Base-by-base conservation (phyloP, 2,797 vertebrate species). In the Odontamblyopus lacepedii region DNA sequence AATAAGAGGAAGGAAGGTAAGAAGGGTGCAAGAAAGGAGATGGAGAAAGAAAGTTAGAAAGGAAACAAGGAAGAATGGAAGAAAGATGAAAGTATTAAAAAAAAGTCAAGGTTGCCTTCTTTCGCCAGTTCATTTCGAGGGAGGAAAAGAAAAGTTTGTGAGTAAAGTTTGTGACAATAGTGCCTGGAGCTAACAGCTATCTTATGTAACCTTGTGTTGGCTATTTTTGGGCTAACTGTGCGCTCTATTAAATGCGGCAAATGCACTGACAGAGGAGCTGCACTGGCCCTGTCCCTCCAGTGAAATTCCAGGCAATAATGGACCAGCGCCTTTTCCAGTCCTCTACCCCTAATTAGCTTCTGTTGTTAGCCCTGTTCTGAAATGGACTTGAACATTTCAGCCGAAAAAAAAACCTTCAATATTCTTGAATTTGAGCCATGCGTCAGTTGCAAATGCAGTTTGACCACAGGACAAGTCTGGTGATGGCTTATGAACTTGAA, bases 91-190 rank as follows among this genome's bases (percentile, higher is more conserved):
- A 16, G 23, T 50, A 6, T 65, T 48, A 18, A 26, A 48, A 26
- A 44, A 41, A 30, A 5, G 27, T 53, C 30, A 35, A 62, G 65
- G 65, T 32, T 35, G 27, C 53, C 29, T 8, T 53, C 19, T 53
- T 53, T 50, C 29, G 48, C 27, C 7, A n/a, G 50, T 18, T 4
- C 16, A 55, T 60, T 67, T 55, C 9, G 5, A 19, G 27, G 27
- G 18, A 35, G 27, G 53, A 66, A 35, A 35, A 38, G 35, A 38
- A 38, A 67, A 53, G 16, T 67, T 51, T 53, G 48, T 65, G 38
- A 50, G 41, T 48, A 23, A 65, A 65, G 38, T 65, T 65, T 65
- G 63, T 32, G 64, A 67, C 64, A 67, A 53, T 35, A 67, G 29
- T 2, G 48, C 27, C 50, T n/a, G 50, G 65, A 55, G 48, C 5